phyloP scores from a whole-genome alignment of 2,797 vertebrate species.

The Sparidentex hasta region DNA sequence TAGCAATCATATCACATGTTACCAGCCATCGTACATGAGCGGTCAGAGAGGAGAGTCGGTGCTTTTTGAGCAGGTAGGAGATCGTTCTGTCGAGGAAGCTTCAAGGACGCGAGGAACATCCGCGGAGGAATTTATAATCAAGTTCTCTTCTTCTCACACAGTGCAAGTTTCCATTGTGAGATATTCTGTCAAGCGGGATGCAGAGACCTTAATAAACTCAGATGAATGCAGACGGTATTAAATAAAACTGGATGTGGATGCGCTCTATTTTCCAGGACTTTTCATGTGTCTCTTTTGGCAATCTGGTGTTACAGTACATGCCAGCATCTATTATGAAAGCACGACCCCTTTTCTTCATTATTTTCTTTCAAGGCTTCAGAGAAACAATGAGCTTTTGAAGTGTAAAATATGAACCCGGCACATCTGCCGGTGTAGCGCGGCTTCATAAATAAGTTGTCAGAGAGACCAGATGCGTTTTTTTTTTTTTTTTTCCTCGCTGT shows the following conservation, averaged over 20 bases:
- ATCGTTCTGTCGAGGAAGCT: slow-evolving; percentile 7
- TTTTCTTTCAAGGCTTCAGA: slow-evolving; percentile 46
- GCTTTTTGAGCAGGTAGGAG: slow-evolving; percentile 8
- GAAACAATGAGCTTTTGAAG: slow-evolving; percentile 76
- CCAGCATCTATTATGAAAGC: slow-evolving; percentile 56
- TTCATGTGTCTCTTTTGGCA: slow-evolving; percentile 1
- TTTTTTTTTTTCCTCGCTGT: not conserved
- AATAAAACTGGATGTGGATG: not conserved
- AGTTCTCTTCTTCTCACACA: not conserved
- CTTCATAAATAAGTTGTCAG: slow-evolving; percentile 57
- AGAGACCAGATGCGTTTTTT: slow-evolving; percentile 33
- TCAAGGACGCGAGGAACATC: slow-evolving; percentile 10
- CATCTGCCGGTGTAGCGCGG: slow-evolving; percentile 40
- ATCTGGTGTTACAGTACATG: slow-evolving; percentile 26
- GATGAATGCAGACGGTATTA: not conserved
- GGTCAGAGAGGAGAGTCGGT: slow-evolving; percentile 1
- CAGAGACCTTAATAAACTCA: not conserved
- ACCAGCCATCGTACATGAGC: slow-evolving; percentile 9
- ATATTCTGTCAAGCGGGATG: not conserved
- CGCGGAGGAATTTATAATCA: not conserved
- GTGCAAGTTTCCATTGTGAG: not conserved
- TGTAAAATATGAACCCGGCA: slow-evolving; percentile 62
- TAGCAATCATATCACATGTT: too few species aligned
- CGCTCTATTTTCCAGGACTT: slow-evolving; percentile 18
- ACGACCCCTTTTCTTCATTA: slow-evolving; percentile 47